Percentiles rank a stretch among this genome's conserved stretches.
Evolutionary conservation across 2,888 invertebrate genomes (phyloP).

Genomic region (Peribatodes rhomboidaria): DNA sequence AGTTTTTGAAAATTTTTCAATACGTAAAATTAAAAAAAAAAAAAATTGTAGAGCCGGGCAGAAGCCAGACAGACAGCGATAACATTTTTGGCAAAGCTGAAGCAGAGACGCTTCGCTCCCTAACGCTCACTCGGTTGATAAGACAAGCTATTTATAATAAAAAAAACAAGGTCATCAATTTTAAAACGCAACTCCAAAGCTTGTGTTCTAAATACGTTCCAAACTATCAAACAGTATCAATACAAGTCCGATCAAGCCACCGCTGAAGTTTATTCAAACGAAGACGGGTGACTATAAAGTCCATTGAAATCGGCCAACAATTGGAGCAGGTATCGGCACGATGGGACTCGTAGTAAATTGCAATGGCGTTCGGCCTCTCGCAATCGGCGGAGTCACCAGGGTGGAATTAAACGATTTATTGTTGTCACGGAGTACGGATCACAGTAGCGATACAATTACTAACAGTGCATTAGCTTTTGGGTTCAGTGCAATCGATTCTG

Average conservation of each 20-base stretch:
- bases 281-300: constrained; percentile 58
- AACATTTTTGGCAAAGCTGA: too few species aligned
- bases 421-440: constrained; percentile 74
- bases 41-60: too few species aligned
- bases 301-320: constrained; percentile 61
- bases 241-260: constrained; percentile 30
- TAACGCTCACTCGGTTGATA: too few species aligned
- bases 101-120: too few species aligned
- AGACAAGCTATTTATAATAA: too few species aligned
- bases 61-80: too few species aligned
- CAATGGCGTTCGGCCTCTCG: constrained; percentile 74
- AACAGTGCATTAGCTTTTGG: constrained; percentile 24
- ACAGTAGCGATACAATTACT: constrained; percentile 55
- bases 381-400: constrained; percentile 78
- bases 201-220: not conserved
- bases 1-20: too few species aligned
- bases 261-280: constrained; percentile 31
- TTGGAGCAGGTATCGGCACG: constrained; percentile 62
- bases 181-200: too few species aligned
- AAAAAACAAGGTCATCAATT: too few species aligned
- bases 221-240: constrained; percentile 9
- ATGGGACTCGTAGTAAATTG: constrained; percentile 70
- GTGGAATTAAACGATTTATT: constrained; percentile 84
- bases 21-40: too few species aligned
- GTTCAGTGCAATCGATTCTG: not conserved